Evolutionary conservation across 1,140 invertebrate genomes (phyloP), one percentile per base, ranked within the genome.

Genomic region (Musca vetustissima): DNA sequence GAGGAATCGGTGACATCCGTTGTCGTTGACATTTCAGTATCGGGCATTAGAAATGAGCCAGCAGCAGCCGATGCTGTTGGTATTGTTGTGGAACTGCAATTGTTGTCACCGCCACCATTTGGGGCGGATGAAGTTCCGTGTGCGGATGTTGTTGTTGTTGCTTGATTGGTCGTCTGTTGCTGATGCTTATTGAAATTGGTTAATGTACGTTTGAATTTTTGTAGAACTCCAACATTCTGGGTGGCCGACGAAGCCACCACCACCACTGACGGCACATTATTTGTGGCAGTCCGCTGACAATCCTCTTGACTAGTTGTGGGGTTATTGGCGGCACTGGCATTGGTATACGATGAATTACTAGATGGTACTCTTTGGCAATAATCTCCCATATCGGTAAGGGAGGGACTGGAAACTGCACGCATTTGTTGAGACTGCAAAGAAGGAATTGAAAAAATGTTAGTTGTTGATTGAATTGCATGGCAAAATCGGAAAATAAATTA

Each of bases 171-270:
- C 82, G 73, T 85, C 65, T 43, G 50, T 11, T 66, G 65, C 49
- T 64, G 69, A 22, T 48, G n/a, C 19, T 36, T 55, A 14, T 79
- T 80, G 21, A 82, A 80, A 66, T 80, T 76, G 47, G 89, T 89
- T 72, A 91, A 88, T 69, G 88, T 90, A 74, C 90, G 90, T 25
- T 89, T 84, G 75, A 91, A 91, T 79, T 90, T 90, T 73, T 90
- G 88, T 49, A 91, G 76, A 21, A 90, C 88, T 74, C 89, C 80
- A 9, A 74, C 64, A 64, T 70, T 48, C 67, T 69, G 64, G 47
- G 24, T 71, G 36, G 53, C 32, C n/a, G n/a, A n/a, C n/a, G n/a
- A n/a, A n/a, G n/a, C n/a, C 9, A 25, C 49, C 43, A 43, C 66
- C n/a, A 67, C 28, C 8, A 11, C 24, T 17, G 32, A 48, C n/a